These are phyloP conservation scores for Zonitis immaculata DNA, from an alignment of 2,888 invertebrate species.

Conservation along the genomic window DNA sequence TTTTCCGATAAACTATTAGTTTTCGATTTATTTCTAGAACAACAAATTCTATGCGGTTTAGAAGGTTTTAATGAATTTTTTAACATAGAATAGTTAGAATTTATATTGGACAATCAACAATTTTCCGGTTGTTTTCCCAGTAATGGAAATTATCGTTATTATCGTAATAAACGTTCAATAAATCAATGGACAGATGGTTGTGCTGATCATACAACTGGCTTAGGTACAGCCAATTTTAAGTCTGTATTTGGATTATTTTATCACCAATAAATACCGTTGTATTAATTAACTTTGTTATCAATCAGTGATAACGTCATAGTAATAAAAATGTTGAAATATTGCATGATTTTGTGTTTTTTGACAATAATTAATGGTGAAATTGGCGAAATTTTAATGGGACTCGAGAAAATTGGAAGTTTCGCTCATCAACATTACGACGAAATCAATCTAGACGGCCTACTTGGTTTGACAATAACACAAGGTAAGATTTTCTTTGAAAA, in stretches of 20 bases:
- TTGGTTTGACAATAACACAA: slow-evolving; percentile 45
- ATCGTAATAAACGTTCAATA: slow-evolving; percentile 26
- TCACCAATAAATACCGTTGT: not conserved
- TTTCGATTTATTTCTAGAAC: slow-evolving; percentile 35
- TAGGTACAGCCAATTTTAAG: slow-evolving; percentile 32
- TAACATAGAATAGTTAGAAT: slow-evolving; percentile 27
- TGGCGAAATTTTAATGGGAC: not conserved
- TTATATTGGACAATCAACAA: slow-evolving; percentile 31
- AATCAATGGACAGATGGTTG: slow-evolving; percentile 32
- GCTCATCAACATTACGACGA: slow-evolving; percentile 35
- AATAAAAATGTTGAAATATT: not conserved
- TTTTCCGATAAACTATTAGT: slow-evolving; percentile 20
- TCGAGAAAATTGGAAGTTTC: slow-evolving; percentile 3
- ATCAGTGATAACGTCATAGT: not conserved
- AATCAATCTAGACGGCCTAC: slow-evolving; percentile 45
- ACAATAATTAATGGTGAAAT: not conserved
- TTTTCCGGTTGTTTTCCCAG: slow-evolving; percentile 30
- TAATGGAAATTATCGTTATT: slow-evolving; percentile 21
- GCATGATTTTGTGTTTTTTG: not conserved
- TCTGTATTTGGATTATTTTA: slow-evolving; percentile 30
- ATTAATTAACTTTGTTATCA: not conserved
- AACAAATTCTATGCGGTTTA: slow-evolving; percentile 35
- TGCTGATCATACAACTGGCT: slow-evolving; percentile 35
- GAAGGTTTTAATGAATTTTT: slow-evolving; percentile 36
- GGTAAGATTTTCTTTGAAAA: too few relatives aligned